phyloP scores from a whole-genome alignment of 2,888 invertebrate genomes.

The Anoncus sp. region DNA sequence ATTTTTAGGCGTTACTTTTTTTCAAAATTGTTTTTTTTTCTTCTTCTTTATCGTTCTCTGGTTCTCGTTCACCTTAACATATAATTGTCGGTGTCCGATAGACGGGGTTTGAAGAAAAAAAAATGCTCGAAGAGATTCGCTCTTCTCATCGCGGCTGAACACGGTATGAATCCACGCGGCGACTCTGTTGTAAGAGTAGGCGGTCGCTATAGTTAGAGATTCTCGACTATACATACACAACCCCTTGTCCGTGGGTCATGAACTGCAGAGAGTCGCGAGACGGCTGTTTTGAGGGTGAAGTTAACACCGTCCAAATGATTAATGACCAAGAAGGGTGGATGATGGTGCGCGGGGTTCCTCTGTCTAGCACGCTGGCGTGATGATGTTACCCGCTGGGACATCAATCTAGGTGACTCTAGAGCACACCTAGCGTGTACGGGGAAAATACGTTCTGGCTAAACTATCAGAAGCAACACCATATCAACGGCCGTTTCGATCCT shows the following conservation, averaged over 20 bases:
- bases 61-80: not conserved
- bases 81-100: slow-evolving; percentile 30
- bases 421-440: slow-evolving; percentile 39
- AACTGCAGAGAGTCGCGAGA: slow-evolving; percentile 72
- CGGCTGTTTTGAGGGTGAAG: slow-evolving; percentile 75
- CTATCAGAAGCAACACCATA: slow-evolving; percentile 46
- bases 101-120: not conserved
- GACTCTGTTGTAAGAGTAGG: slow-evolving; percentile 14
- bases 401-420: slow-evolving; percentile 71
- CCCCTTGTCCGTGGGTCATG: slow-evolving; percentile 68
- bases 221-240: slow-evolving; percentile 56
- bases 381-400: slow-evolving; percentile 76
- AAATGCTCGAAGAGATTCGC: not conserved
- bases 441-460: slow-evolving; percentile 39
- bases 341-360: slow-evolving; percentile 51
- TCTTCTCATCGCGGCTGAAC: not conserved
- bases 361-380: slow-evolving; percentile 63
- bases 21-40: no score
- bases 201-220: slow-evolving; percentile 28
- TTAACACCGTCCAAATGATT: slow-evolving; percentile 77
- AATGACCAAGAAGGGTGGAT: slow-evolving; percentile 70
- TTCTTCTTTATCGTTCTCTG: not conserved
- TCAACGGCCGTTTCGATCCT: slow-evolving; percentile 43
- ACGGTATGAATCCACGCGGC: not conserved
- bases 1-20: slow-evolving; percentile 17